phyloP scores from a whole-genome alignment of 1,140 invertebrate genomes.

The Lutraria rhynchaena region DNA sequence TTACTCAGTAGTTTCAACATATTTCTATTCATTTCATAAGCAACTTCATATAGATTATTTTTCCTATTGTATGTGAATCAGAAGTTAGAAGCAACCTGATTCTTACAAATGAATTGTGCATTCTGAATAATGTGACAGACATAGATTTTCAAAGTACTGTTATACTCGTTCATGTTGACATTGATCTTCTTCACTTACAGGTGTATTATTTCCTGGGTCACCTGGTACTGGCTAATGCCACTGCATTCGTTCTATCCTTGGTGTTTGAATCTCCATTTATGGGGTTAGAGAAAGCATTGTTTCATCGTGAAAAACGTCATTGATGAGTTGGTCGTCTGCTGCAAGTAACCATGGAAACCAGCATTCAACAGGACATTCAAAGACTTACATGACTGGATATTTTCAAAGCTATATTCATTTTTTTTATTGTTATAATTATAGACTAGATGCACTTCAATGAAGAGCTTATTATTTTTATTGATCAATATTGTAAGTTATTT shows the following conservation, averaged over 20 bases:
- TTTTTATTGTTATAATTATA: too few species aligned
- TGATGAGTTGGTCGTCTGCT: too few species aligned
- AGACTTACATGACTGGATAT: too few species aligned
- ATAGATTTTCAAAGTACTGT: not conserved
- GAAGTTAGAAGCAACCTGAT: not conserved
- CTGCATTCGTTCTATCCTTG: conserved; percentile 77
- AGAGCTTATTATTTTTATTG: too few species aligned
- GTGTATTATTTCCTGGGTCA: conserved; percentile 60
- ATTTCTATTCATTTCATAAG: too few species aligned
- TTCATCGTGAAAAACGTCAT: conserved; percentile 29
- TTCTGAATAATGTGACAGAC: not conserved
- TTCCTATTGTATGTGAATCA: not conserved
- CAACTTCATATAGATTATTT: too few species aligned
- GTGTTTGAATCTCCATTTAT: conserved; percentile 81
- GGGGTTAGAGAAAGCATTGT: conserved; percentile 75
- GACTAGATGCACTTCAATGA: too few species aligned
- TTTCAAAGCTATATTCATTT: too few species aligned
- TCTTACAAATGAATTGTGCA: not conserved
- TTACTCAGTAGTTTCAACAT: too few species aligned
- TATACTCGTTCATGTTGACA: not conserved
- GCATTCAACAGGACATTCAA: too few species aligned
- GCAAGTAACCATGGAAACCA: too few species aligned
- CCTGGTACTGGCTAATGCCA: conserved; percentile 72
- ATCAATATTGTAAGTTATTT: too few species aligned
- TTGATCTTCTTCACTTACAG: conserved; percentile 54